These are phyloP conservation scores for Eueremaeus valkanovi DNA, from an alignment of 2,888 invertebrate species.

Conservation along the genomic window DNA sequence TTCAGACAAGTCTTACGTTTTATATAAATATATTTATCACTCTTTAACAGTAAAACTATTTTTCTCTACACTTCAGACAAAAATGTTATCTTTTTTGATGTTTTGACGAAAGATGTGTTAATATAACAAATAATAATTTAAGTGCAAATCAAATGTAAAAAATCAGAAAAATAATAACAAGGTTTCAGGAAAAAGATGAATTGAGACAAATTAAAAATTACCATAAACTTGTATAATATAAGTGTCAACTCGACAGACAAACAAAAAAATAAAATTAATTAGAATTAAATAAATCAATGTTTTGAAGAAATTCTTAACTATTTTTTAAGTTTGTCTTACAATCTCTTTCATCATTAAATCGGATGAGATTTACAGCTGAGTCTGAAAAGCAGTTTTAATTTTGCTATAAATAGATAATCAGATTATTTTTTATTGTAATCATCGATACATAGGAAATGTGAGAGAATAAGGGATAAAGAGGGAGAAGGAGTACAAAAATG, in stretches of 20 bases:
- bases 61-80: too few relatives aligned
- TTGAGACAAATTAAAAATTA: neutral
- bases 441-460: neutral
- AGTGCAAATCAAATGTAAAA: too few relatives aligned
- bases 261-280: neutral
- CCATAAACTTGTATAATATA: too few relatives aligned
- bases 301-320: too few relatives aligned
- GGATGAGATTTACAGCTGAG: too few relatives aligned
- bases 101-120: conserved; percentile 3
- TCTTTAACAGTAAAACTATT: neutral
- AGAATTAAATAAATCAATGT: neutral
- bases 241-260: too few relatives aligned
- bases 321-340: too few relatives aligned
- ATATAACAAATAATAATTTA: neutral
- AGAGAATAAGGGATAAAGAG: too few relatives aligned
- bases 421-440: neutral
- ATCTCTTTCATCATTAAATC: too few relatives aligned
- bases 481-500: neutral
- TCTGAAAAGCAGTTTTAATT: too few relatives aligned
- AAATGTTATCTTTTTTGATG: neutral
- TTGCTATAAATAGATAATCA: too few relatives aligned
- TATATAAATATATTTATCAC: conserved; percentile 17
- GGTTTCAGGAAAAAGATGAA: neutral
- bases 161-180: too few relatives aligned
- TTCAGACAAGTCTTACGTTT: neutral